Evolutionary conservation across 2,797 vertebrate genomes (phyloP), one percentile per base, ranked within the genome.

Genomic region (Harpagifer antarcticus): DNA sequence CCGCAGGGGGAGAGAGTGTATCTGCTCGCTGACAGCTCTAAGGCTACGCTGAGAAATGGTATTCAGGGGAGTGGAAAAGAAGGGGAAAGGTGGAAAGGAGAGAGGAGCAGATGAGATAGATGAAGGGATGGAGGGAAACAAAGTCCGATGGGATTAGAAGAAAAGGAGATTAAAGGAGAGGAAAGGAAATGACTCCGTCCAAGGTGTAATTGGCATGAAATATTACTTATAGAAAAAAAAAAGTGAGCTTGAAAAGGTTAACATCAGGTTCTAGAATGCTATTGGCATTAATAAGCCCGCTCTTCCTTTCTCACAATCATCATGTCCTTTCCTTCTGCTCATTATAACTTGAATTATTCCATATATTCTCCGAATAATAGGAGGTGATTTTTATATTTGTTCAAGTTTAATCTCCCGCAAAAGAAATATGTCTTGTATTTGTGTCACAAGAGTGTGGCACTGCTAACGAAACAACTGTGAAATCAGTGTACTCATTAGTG

Each of bases 401-500:
- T 69, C 0, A 70, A 56, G 15, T 73, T 42, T 45, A 60, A 53
- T 55, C 17, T 57, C 13, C 52, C 6, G 16, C 10, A 47, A 55
- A 66, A 63, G 7, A 47, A 42, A 59, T 15, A 7, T n/a, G 0
- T 53, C 5, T 58, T 54, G 42, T 27, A n/a, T 64, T 31, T 57
- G 63, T 62, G 27, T 72, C 78, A 67, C 37, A 81, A 54, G 50
- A 80, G 59, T 47, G 44, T 68, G 79, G 78, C 79, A 74, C 59
- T 70, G 49, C 65, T 68, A 81, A 82, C 3, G 9, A 60, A 73
- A 76, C 73, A 64, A 55, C 68, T 67, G 40, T 78, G 71, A 80
- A 78, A 86, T 77, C 69, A 85, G 75, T 76, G 74, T 66, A 82
- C 77, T 84, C 84, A 86, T 92, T 88, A 92, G 86, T 31, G 58